Percentiles rank a stretch among this genome's conserved stretches.
These are phyloP conservation scores for Lanius ludovicianus DNA, from an alignment of 2,113 vertebrate genomes.

Conservation along the genomic window DNA sequence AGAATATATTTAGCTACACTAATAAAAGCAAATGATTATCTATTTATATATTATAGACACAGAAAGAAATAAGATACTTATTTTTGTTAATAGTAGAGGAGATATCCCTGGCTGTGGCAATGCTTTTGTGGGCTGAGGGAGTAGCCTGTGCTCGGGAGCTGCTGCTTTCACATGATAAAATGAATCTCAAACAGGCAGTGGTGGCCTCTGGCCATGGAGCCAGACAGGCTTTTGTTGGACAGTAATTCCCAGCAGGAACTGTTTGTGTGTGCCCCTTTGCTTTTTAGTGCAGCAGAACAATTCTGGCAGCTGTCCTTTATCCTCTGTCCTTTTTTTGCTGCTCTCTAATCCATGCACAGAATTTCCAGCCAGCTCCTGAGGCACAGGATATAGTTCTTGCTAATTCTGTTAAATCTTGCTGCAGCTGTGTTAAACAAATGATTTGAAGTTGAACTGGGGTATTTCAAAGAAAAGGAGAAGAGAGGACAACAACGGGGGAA, in stretches of 20 bases:
- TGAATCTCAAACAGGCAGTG: background rate
- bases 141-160: background rate
- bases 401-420: background rate
- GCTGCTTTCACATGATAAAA: background rate
- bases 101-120: background rate
- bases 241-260: background rate
- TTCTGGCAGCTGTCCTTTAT: background rate
- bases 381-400: background rate
- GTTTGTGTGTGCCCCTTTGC: background rate
- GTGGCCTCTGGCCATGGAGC: background rate
- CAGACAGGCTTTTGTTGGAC: background rate
- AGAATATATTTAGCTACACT: conserved; percentile 42
- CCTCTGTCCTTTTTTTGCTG: background rate
- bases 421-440: background rate
- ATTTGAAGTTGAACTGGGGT: background rate
- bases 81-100: background rate
- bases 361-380: background rate
- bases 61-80: background rate
- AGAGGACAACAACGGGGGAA: background rate
- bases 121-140: background rate
- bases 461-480: background rate
- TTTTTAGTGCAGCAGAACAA: background rate
- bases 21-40: background rate
- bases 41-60: conserved; percentile 26
- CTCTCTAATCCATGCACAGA: background rate